Base-by-base conservation (phyloP, 1,140 invertebrate genomes). In the Bombus picipes region DNA sequence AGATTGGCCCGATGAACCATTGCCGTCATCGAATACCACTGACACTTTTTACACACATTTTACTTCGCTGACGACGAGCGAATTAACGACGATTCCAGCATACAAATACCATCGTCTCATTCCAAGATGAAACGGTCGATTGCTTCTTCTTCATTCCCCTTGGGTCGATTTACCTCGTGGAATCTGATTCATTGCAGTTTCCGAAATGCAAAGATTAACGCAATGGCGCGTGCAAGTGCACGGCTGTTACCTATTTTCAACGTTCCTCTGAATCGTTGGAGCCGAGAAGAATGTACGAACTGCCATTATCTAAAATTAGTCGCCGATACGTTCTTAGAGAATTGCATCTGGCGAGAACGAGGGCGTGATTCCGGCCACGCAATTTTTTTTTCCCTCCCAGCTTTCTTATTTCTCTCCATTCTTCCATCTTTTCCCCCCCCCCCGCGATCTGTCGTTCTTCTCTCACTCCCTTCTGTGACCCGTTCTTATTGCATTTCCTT, bases 231-330 rank as follows among this genome's bases (percentile, higher is more conserved):
- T 57, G 74, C 22, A 57, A 28, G 32, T 25, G 43, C 43, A 68
- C 18, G 13, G 18, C 47, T 13, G 47, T 39, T 37, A 65, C 22
- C 39, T 78, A 78, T 66, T 41, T 43, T 43, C n/a, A 28, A 78
- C 28, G 25, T 53, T 57, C 34, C 74, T n/a, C 12, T 18, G 41
- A 53, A 53, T 28, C 37, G 37, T 32, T 41, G 8, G 9, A n/a
- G 28, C 5, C 37, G 25, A 18, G 34, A 65, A 41, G 37, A 32
- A 37, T 10, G 57, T 34, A 18, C 57, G 41, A 62, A 41, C 37
- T 22, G 37, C 9, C 41, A 65, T 78, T 41, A 34, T 53, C 71
- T 73, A 82, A 82, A 86, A 85, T 85, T 85, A 85, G 83, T 47
- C 47, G 59, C 32, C 53, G 43, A 75, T 77, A 76, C 28, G 41